Evolutionary conservation across 2,888 invertebrate genomes (phyloP).

Genomic region (Bombyx huttoni): DNA sequence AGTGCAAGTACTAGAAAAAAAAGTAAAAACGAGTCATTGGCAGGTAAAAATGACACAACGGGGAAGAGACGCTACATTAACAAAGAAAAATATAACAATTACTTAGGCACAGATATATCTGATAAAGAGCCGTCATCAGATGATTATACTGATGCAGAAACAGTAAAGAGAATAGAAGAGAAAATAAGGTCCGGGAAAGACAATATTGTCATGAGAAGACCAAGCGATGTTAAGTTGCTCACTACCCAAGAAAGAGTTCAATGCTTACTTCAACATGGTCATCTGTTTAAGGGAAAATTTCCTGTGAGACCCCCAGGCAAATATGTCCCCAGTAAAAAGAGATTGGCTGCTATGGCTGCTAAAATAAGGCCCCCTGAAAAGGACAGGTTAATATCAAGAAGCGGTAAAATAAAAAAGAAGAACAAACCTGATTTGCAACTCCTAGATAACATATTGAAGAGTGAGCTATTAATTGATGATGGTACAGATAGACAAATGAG

Average conservation of each 20-base stretch:
- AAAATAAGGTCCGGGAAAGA: background rate
- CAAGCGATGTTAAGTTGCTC: constrained; percentile 17
- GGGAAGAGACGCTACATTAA: background rate
- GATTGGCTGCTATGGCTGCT: constrained; percentile 6
- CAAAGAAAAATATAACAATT: constrained; percentile 7
- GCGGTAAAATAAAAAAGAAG: constrained; percentile 26
- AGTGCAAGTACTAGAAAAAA: constrained; percentile 28
- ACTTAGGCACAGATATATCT: background rate
- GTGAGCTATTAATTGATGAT: constrained; percentile 42
- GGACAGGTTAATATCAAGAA: constrained; percentile 19
- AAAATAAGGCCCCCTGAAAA: background rate
- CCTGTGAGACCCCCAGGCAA: constrained; percentile 8
- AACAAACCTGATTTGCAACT: constrained; percentile 28
- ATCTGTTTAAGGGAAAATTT: constrained; percentile 18
- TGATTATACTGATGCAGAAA: constrained; percentile 3
- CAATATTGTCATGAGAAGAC: constrained; percentile 18
- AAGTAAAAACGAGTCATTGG: constrained; percentile 36
- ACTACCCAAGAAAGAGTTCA: constrained; percentile 25
- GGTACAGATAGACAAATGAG: constrained; percentile 4
- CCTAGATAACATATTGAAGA: constrained; percentile 43
- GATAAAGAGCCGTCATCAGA: background rate
- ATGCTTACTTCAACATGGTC: constrained; percentile 30
- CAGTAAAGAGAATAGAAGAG: background rate
- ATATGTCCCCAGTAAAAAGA: constrained; percentile 6
- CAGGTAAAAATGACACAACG: constrained; percentile 26